Evolutionary conservation across 2,797 vertebrate genomes (phyloP).

Genomic region (Pelochelys cantorii): DNA sequence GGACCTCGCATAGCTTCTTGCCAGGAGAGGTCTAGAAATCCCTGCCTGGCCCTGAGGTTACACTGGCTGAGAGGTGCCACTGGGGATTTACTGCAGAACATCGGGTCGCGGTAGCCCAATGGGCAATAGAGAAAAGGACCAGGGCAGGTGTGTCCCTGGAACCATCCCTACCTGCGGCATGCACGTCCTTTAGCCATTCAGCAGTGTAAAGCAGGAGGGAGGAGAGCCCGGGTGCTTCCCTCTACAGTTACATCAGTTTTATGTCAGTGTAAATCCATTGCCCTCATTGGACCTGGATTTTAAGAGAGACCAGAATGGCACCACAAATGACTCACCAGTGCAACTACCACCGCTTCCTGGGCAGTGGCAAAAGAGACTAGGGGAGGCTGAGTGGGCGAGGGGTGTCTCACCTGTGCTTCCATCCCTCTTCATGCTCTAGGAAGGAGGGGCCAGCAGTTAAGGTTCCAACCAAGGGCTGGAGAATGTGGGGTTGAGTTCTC

Average conservation of each 20-base stretch:
- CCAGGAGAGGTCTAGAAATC: background rate
- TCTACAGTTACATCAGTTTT: background rate
- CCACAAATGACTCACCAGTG: background rate
- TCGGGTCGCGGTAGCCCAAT: background rate
- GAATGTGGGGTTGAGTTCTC: background rate
- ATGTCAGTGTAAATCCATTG: background rate
- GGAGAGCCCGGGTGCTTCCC: background rate
- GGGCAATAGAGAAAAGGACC: background rate
- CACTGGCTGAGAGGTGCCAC: background rate
- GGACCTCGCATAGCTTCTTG: background rate
- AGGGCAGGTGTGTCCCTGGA: rapidly evolving
- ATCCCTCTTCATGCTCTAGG: background rate
- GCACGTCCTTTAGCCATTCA: background rate
- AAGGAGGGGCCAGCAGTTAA: background rate
- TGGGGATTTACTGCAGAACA: background rate
- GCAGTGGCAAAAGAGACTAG: background rate
- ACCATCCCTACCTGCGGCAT: rapidly evolving
- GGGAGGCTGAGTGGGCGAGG: background rate
- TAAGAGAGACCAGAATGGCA: background rate
- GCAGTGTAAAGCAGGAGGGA: background rate
- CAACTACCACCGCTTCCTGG: background rate
- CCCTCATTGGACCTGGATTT: background rate
- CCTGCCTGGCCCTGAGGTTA: background rate
- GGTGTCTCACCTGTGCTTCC: background rate
- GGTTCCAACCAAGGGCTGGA: background rate